Evolutionary conservation across 2,888 invertebrate genomes (phyloP).

Genomic region (Acholoe squamosa): DNA sequence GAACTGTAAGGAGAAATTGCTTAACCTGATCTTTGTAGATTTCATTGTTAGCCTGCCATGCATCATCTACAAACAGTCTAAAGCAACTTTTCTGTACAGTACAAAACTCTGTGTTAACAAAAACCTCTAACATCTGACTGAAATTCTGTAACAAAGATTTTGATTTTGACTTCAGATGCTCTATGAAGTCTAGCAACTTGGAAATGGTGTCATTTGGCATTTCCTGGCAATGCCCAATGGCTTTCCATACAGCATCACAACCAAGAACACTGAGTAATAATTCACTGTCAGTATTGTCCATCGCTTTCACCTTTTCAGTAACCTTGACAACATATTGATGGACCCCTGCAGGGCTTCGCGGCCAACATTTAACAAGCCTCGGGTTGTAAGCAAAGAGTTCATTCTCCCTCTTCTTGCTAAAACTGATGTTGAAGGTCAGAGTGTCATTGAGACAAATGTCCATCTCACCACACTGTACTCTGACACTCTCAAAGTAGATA

Average conservation of each 20-base stretch:
- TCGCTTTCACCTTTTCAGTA: background rate
- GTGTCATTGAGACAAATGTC: background rate
- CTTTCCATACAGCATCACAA: slow-evolving; percentile 43
- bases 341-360: background rate
- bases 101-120: background rate
- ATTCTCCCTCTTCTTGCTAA: background rate
- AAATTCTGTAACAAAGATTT: slow-evolving; percentile 26
- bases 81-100: background rate
- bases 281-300: background rate
- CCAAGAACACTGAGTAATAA: background rate
- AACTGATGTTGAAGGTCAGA: slow-evolving; percentile 23
- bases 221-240: background rate
- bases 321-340: background rate
- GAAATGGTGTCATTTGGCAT: background rate
- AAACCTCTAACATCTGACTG: background rate
- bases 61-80: background rate
- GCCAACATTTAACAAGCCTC: background rate
- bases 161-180: background rate
- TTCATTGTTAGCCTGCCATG: background rate
- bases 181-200: background rate
- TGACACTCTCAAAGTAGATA: background rate
- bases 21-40: background rate
- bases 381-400: background rate
- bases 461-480: slow-evolving; percentile 20
- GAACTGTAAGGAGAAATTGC: slow-evolving; percentile 1